phyloP scores from a whole-genome alignment of 2,888 invertebrate species.

The Nemurella pictetii region DNA sequence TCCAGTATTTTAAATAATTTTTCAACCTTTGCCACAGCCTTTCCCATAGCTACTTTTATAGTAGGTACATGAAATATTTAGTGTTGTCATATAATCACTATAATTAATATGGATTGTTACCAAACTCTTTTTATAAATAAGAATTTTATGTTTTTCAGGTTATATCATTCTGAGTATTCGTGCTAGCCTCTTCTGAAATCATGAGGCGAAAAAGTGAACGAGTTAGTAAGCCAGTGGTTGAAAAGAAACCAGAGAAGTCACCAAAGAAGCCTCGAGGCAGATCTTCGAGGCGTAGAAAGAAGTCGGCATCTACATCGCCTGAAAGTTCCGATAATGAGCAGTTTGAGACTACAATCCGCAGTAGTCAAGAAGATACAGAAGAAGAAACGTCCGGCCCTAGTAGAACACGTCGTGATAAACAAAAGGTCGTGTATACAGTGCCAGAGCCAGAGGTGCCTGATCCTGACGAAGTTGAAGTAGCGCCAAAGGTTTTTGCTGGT shows the following conservation, averaged over 20 bases:
- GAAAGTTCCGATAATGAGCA: slow-evolving; percentile 57
- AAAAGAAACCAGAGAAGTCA: slow-evolving; percentile 56
- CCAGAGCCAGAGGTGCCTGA: neutral
- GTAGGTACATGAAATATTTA: too few species aligned
- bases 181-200: neutral
- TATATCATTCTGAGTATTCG: too few species aligned
- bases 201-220: slow-evolving; percentile 62
- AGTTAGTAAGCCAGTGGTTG: slow-evolving; percentile 70
- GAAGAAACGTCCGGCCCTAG: slow-evolving; percentile 20
- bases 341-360: slow-evolving; percentile 42
- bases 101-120: too few species aligned
- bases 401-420: slow-evolving; percentile 41
- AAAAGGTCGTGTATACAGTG: slow-evolving; percentile 43
- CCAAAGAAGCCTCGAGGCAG: slow-evolving; percentile 51
- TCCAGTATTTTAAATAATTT: too few species aligned
- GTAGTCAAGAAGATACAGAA: slow-evolving; percentile 34
- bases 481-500: neutral
- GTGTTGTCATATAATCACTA: too few species aligned
- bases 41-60: too few species aligned
- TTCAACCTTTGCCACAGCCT: too few species aligned
- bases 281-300: slow-evolving; percentile 57
- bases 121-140: too few species aligned
- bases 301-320: slow-evolving; percentile 57
- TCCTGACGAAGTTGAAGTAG: slow-evolving; percentile 10
- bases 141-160: too few species aligned